Evolutionary conservation across 2,888 invertebrate genomes (phyloP).

Genomic region (Cerastis rubricosa): DNA sequence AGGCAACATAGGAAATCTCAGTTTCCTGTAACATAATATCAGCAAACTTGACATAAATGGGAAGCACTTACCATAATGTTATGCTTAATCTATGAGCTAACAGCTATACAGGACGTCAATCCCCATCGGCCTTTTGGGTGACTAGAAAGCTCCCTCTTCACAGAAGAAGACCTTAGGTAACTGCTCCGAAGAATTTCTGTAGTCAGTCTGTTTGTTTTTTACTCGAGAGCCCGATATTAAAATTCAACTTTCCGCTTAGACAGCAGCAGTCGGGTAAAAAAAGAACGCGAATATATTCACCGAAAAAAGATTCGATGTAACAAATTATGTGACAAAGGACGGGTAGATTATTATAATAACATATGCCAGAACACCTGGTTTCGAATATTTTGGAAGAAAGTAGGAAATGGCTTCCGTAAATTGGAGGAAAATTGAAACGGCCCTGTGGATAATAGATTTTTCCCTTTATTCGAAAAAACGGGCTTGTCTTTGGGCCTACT

Average conservation of each 20-base stretch:
- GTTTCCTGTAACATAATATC: neutral
- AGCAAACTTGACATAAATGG: too few species aligned
- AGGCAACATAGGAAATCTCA: neutral
- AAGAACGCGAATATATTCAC: neutral
- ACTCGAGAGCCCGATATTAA: neutral
- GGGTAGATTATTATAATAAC: neutral
- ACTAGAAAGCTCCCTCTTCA: neutral
- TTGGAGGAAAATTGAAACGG: slow-evolving; percentile 18
- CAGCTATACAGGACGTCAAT: too few species aligned
- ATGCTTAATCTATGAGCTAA: too few species aligned
- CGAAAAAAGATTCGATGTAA: neutral
- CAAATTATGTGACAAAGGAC: neutral
- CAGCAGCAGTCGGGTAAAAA: neutral
- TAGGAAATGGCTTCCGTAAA: neutral
- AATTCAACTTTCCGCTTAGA: neutral
- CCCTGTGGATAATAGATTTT: neutral
- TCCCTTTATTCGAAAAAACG: neutral
- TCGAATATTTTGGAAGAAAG: neutral
- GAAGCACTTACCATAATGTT: too few species aligned
- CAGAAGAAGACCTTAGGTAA: neutral
- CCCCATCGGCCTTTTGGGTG: neutral
- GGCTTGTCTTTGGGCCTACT: neutral
- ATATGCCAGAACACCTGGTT: neutral
- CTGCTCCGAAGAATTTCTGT: too few species aligned
- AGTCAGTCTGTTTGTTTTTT: neutral